These are phyloP conservation scores for Byasa hedistus DNA, from an alignment of 2,888 invertebrate species.

Conservation along the genomic window DNA sequence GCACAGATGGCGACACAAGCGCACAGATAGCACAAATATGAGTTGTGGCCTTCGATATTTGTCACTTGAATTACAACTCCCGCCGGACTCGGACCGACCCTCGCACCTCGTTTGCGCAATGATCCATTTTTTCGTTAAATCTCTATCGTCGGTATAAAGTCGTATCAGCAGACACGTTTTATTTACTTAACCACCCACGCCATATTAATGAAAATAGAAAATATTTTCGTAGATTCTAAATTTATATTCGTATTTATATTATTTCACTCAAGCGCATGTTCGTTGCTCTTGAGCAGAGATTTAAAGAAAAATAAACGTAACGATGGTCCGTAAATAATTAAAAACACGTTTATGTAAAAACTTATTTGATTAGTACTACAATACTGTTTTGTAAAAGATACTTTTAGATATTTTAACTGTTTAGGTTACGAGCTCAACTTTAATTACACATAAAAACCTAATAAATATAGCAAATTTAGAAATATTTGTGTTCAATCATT, in stretches of 20 bases:
- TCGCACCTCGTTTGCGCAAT: conserved; percentile 72
- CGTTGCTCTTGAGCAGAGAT: conserved; percentile 8
- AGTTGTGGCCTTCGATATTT: conserved; percentile 79
- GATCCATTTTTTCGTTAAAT: conserved; percentile 63
- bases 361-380: background rate
- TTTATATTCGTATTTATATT: conserved; percentile 19
- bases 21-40: conserved; percentile 79
- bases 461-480: background rate
- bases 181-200: conserved; percentile 16
- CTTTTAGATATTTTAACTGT: background rate
- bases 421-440: background rate
- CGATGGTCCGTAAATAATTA: background rate
- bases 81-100: conserved; percentile 63
- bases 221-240: conserved; percentile 25
- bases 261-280: conserved; percentile 3
- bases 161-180: conserved; percentile 11
- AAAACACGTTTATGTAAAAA: background rate
- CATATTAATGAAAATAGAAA: conserved; percentile 23
- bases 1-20: conserved; percentile 77
- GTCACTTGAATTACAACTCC: conserved; percentile 80
- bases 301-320: conserved; percentile 1
- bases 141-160: conserved; percentile 36
- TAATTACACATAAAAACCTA: background rate
- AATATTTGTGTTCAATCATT: conserved; percentile 34
- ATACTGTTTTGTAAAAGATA: no score